phyloP scores from a whole-genome alignment of 2,797 vertebrate genomes.

The Poecilia picta region DNA sequence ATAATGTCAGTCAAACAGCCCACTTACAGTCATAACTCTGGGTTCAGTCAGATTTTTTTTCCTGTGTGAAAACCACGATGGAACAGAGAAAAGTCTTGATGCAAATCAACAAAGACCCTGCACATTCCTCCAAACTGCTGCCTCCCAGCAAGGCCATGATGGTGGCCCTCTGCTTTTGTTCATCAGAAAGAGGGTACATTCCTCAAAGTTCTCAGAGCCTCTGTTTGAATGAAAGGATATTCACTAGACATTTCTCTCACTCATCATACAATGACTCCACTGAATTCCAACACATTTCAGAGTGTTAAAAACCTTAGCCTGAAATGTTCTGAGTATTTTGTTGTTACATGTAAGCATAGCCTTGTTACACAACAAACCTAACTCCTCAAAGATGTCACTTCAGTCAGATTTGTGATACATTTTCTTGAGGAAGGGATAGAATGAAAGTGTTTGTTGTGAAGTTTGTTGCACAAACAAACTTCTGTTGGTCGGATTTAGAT shows the following conservation, averaged over 20 bases:
- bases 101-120: constrained; percentile 38
- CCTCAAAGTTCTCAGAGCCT: constrained; percentile 64
- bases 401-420: not conserved
- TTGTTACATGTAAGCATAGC: not conserved
- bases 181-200: constrained; percentile 54
- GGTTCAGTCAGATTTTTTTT: constrained; percentile 17
- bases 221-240: constrained; percentile 69
- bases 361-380: not conserved
- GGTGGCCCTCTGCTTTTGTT: constrained; percentile 52
- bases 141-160: constrained; percentile 28
- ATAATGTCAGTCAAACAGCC: not conserved
- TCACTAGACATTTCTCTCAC: constrained; percentile 55
- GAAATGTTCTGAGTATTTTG: not conserved
- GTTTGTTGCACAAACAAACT: not conserved
- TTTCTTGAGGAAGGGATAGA: not conserved
- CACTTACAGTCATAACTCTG: constrained; percentile 9
- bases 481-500: not conserved
- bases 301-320: constrained; percentile 2
- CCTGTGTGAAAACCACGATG: constrained; percentile 21
- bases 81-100: constrained; percentile 16
- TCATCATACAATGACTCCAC: constrained; percentile 42
- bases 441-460: not conserved
- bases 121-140: constrained; percentile 51
- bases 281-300: constrained; percentile 10
- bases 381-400: not conserved